Conservation (phyloP, 2,888 invertebrate genomes). For the Nipponacmea schrenckii region DNA sequence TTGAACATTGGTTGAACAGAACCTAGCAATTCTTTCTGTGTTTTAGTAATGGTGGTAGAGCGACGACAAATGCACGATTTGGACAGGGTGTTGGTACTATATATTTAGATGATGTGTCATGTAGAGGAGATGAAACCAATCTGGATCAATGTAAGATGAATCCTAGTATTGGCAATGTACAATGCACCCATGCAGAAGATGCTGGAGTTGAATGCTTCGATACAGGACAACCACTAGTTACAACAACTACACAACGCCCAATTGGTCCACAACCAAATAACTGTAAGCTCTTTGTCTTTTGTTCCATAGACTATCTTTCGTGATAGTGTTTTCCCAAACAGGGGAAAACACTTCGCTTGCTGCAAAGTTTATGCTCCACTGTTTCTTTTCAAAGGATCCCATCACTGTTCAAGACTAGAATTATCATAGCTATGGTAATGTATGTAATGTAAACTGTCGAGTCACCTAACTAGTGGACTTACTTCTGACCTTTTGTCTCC, state of each 20-base stretch:
- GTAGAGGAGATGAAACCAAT: slow-evolving; percentile 73
- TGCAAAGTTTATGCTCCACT: too few relatives aligned
- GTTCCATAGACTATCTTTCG: too few relatives aligned
- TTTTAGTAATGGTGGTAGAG: slow-evolving; percentile 34
- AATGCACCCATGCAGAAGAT: neutral
- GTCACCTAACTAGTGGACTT: too few relatives aligned
- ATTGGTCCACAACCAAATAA: slow-evolving; percentile 38
- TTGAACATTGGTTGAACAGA: too few relatives aligned
- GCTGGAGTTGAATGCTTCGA: neutral
- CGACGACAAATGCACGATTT: slow-evolving; percentile 24
- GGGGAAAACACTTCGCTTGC: slow-evolving; percentile 1
- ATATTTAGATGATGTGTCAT: slow-evolving; percentile 67
- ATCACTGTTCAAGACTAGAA: too few relatives aligned
- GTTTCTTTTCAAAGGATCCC: too few relatives aligned
- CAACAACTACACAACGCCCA: slow-evolving; percentile 32
- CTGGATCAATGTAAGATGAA: slow-evolving; percentile 72
- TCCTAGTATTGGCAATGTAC: neutral
- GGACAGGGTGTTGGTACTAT: slow-evolving; percentile 50
- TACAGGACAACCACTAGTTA: slow-evolving; percentile 17
- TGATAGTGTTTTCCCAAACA: too few relatives aligned
- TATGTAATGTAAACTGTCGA: too few relatives aligned
- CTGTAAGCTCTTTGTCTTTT: slow-evolving; percentile 38
- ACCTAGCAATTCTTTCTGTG: too few relatives aligned
- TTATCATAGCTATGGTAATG: too few relatives aligned
- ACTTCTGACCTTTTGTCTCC: too few relatives aligned